Percentiles rank a stretch among this genome's conserved stretches.
These are phyloP conservation scores for Orbicella faveolata DNA, from an alignment of 64 coral and sea anemone genomes.

Conservation along the genomic window DNA sequence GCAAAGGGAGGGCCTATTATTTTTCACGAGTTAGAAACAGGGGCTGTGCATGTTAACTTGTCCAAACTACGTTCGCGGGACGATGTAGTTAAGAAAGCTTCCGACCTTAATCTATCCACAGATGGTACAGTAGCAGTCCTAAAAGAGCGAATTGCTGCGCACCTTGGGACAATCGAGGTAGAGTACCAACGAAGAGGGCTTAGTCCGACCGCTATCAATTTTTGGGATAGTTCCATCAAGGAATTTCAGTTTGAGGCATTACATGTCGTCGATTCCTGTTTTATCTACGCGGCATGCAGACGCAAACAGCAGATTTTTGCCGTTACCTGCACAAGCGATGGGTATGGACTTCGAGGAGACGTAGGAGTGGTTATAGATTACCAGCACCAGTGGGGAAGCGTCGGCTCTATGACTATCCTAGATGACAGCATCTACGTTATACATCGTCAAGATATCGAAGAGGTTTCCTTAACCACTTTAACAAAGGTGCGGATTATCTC, in stretches of 20 bases:
- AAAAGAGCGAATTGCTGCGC: constrained; percentile 11
- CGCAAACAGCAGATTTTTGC: constrained; percentile 31
- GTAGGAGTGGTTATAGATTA: constrained; percentile 36
- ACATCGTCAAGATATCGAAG: constrained; percentile 35
- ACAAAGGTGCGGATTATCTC: constrained; percentile 31
- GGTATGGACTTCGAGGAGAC: constrained; percentile 63
- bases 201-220: background rate
- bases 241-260: constrained; percentile 46
- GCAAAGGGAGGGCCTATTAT: constrained; percentile 20
- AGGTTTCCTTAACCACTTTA: constrained; percentile 45
- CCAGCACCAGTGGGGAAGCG: constrained; percentile 40
- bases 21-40: constrained; percentile 35
- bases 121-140: constrained; percentile 24
- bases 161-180: background rate
- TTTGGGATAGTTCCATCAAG: constrained; percentile 34
- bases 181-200: constrained; percentile 39
- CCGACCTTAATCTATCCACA: background rate
- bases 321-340: constrained; percentile 45
- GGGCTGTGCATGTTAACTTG: constrained; percentile 15
- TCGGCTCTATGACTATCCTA: constrained; percentile 51
- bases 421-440: constrained; percentile 13
- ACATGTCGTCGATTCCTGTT: constrained; percentile 34
- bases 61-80: constrained; percentile 35
- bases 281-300: constrained; percentile 43
- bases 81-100: constrained; percentile 16